Evolutionary conservation across 2,113 vertebrate species (phyloP).

Genomic region (Tor tambroides): DNA sequence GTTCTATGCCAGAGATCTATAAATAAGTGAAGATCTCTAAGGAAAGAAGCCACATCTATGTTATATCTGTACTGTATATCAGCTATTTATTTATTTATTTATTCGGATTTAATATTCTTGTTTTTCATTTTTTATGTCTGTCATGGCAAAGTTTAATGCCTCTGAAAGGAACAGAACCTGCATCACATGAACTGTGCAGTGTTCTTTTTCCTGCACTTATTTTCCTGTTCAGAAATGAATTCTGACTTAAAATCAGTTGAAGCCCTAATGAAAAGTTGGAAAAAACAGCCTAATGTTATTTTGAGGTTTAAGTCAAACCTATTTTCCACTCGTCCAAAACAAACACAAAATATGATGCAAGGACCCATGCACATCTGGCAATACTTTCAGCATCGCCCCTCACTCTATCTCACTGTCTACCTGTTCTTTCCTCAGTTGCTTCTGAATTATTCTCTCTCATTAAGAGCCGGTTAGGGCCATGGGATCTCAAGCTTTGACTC

Average conservation of each 20-base stretch:
- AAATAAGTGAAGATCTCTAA: no score
- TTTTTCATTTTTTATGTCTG: not conserved
- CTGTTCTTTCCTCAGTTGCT: slow-evolving; percentile 49
- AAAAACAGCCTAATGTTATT: not conserved
- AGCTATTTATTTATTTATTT: not conserved
- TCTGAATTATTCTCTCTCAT: slow-evolving; percentile 74
- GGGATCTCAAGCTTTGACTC: slow-evolving; percentile 9
- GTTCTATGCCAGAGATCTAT: no score
- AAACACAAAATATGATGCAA: slow-evolving; percentile 32
- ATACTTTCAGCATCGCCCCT: not conserved
- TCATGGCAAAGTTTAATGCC: not conserved
- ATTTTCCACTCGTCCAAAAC: not conserved
- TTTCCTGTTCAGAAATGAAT: not conserved
- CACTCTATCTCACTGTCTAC: not conserved
- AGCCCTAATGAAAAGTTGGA: not conserved
- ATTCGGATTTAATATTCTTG: not conserved
- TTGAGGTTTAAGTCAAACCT: not conserved
- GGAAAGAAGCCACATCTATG: not conserved
- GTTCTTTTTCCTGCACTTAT: not conserved
- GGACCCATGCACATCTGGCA: not conserved
- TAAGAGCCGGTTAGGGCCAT: slow-evolving; percentile 58
- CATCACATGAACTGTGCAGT: not conserved
- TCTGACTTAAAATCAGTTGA: not conserved
- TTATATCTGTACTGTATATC: not conserved
- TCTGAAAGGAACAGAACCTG: not conserved